Conservation (phyloP, 2,113 vertebrate species). For the Epinephelus fuscoguttatus region DNA sequence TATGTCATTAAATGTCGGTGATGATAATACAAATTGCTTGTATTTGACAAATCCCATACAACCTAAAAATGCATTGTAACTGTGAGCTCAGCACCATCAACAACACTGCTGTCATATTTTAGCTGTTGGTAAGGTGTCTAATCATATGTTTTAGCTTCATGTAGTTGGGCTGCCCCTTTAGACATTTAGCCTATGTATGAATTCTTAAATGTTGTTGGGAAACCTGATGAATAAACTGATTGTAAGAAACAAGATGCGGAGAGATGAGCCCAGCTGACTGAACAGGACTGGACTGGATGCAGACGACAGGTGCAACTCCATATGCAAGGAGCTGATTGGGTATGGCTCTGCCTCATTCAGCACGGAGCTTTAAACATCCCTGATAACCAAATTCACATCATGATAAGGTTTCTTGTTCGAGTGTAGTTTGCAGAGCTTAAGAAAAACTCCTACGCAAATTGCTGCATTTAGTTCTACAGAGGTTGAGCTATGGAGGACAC, state of each 20-base stretch:
- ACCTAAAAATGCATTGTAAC: background rate
- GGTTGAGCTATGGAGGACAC: background rate
- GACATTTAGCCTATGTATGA: constrained; percentile 26
- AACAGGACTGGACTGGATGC: constrained; percentile 18
- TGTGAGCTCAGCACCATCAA: background rate
- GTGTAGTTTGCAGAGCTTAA: background rate
- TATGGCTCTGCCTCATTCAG: constrained; percentile 18
- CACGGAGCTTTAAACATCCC: constrained; percentile 25
- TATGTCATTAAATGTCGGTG: no score
- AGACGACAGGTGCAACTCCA: constrained; percentile 67
- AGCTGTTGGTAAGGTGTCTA: constrained; percentile 18
- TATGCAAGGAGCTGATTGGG: constrained; percentile 49
- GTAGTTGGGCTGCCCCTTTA: background rate
- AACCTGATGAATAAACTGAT: constrained; percentile 42
- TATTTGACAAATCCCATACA: background rate
- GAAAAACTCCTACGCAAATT: background rate
- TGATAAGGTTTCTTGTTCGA: background rate
- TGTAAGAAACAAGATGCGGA: constrained; percentile 24
- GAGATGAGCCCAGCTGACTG: constrained; percentile 27
- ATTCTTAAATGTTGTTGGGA: constrained; percentile 30
- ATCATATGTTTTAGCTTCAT: constrained; percentile 36
- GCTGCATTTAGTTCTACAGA: background rate
- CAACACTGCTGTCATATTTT: background rate
- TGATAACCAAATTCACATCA: background rate
- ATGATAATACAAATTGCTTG: background rate